phyloP scores from a whole-genome alignment of 2,888 invertebrate species.

The Drosophila meridionalis region DNA sequence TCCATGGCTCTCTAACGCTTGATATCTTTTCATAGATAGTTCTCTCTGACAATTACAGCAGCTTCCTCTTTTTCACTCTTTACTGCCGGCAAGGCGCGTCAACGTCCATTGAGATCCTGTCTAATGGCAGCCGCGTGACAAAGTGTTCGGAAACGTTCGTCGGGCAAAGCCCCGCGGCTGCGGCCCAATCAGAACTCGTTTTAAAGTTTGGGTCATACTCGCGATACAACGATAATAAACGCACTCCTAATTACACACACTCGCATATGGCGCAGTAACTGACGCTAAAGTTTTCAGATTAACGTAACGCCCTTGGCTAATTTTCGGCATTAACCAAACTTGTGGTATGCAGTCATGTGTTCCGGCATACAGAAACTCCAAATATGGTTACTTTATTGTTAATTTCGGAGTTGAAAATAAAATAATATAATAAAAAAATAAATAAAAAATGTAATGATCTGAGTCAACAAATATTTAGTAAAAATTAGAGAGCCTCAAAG shows the following conservation, averaged over 20 bases:
- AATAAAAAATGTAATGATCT: background rate
- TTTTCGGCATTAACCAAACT: constrained; percentile 24
- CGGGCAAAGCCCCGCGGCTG: constrained; percentile 25
- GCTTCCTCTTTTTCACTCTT: constrained; percentile 38
- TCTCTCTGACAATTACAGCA: constrained; percentile 59
- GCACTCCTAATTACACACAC: constrained; percentile 42
- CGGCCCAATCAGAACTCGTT: constrained; percentile 39
- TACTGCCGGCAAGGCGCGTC: constrained; percentile 55
- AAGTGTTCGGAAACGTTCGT: constrained; percentile 40
- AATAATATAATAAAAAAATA: background rate
- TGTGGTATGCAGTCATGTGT: constrained; percentile 6
- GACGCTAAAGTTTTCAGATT: constrained; percentile 42
- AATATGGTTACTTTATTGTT: background rate
- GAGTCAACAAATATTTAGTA: background rate
- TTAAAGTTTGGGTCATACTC: constrained; percentile 18
- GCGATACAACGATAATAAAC: constrained; percentile 26
- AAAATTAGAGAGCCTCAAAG: no score
- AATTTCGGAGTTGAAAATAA: background rate
- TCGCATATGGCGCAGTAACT: constrained; percentile 10
- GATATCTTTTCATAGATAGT: background rate
- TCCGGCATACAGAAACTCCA: constrained; percentile 16
- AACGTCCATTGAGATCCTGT: constrained; percentile 58
- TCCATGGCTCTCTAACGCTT: constrained; percentile 9
- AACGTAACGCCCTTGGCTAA: constrained; percentile 32
- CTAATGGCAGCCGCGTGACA: constrained; percentile 67